Conservation (phyloP, 2,888 invertebrate species). For the Orgyia antiqua region DNA sequence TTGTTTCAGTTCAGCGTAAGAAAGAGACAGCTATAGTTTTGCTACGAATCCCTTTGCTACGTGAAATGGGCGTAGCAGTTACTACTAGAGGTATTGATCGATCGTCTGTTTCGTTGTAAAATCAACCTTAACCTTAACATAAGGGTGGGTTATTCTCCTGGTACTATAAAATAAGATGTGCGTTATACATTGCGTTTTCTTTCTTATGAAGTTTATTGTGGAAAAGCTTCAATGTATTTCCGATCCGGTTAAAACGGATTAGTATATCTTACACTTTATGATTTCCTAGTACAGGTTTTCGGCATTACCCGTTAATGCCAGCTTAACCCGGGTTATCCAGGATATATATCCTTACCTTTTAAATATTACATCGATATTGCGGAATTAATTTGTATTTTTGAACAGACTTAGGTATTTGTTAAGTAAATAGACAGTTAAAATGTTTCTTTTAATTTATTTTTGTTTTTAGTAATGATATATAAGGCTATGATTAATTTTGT, state of each 20-base stretch:
- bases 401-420: no score
- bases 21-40: conserved; percentile 29
- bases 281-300: conserved; percentile 57
- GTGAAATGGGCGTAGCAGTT: conserved; percentile 16
- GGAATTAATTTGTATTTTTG: no score
- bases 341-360: conserved; percentile 9
- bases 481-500: no score
- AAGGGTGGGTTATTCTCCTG: conserved; percentile 16
- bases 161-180: conserved; percentile 8
- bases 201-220: not conserved
- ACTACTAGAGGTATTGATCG: conserved; percentile 47
- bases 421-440: no score
- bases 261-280: conserved; percentile 41
- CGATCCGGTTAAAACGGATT: conserved; percentile 39
- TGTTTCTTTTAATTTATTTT: no score
- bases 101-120: conserved; percentile 12
- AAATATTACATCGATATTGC: no score
- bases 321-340: conserved; percentile 59
- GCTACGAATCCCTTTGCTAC: conserved; percentile 45
- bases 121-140: conserved; percentile 6
- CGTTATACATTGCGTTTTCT: conserved; percentile 10
- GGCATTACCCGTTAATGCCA: conserved; percentile 67
- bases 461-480: no score
- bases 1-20: conserved; percentile 15
- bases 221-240: conserved; percentile 8